Evolutionary conservation across 1,140 invertebrate genomes (phyloP).

Genomic region (Drosophila carrolli): DNA sequence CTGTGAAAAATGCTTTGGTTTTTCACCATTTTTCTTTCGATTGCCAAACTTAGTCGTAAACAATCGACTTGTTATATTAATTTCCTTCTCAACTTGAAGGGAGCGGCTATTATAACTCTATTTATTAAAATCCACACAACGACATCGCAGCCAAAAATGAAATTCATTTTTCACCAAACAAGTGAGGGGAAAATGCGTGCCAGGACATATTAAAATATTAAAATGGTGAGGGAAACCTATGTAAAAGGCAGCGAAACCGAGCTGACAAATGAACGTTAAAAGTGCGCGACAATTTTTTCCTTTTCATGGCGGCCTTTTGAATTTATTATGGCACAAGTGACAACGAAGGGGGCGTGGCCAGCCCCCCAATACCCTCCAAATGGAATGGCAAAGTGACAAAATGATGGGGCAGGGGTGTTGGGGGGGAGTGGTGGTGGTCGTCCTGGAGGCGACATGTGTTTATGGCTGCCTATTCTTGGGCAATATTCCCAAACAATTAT

Average conservation of each 20-base stretch:
- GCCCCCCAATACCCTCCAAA: slow-evolving; percentile 29
- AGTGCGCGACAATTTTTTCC: slow-evolving; percentile 46
- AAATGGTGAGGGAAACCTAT: slow-evolving; percentile 21
- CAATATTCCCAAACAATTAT: slow-evolving; percentile 73
- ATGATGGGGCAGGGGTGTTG: background rate
- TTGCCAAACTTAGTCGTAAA: background rate
- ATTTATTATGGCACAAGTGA: slow-evolving; percentile 67
- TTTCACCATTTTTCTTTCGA: background rate
- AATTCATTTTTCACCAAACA: slow-evolving; percentile 69
- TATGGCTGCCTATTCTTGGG: slow-evolving; percentile 26
- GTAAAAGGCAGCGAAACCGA: background rate
- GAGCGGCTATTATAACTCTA: slow-evolving; percentile 28
- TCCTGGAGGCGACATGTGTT: slow-evolving; percentile 1
- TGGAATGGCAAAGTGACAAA: slow-evolving; percentile 64
- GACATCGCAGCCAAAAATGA: slow-evolving; percentile 46
- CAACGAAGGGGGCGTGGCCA: slow-evolving; percentile 11
- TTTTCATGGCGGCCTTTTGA: slow-evolving; percentile 55
- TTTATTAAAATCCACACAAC: slow-evolving; percentile 46
- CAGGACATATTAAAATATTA: slow-evolving; percentile 74
- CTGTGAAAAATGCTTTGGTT: background rate
- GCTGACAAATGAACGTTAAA: slow-evolving; percentile 70
- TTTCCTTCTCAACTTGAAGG: too few relatives aligned
- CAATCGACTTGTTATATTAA: background rate
- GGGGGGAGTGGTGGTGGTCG: too few relatives aligned
- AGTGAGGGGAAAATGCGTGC: slow-evolving; percentile 66